These are phyloP conservation scores for Idaea biselata DNA, from an alignment of 2,888 invertebrate species.

Conservation along the genomic window DNA sequence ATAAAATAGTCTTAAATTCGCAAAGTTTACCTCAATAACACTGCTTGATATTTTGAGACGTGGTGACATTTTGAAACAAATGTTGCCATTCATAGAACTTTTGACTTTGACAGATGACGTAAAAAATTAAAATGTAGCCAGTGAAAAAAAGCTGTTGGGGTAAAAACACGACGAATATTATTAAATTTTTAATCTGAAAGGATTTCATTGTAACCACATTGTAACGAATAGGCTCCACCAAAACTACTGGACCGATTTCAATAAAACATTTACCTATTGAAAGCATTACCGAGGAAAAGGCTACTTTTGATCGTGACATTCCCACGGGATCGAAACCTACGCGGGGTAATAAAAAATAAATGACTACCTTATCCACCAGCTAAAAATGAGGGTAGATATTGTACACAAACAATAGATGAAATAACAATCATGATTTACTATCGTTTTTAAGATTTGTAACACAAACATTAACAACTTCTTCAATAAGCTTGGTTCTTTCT, in stretches of 20 bases:
- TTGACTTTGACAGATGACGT: background rate
- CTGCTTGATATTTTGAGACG: conserved; percentile 86
- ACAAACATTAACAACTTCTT: conserved; percentile 61
- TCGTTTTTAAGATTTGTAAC: conserved; percentile 44
- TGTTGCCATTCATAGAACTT: conserved; percentile 23
- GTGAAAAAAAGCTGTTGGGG: background rate
- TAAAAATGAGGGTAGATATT: no score
- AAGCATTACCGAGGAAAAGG: no score
- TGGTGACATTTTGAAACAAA: conserved; percentile 82
- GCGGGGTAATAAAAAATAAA: no score
- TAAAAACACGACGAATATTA: no score
- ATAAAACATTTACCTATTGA: no score
- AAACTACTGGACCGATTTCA: no score
- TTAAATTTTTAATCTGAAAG: no score
- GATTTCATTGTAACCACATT: background rate
- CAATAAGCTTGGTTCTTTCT: conserved; percentile 76
- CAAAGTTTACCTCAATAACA: conserved; percentile 84
- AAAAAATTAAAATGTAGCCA: background rate
- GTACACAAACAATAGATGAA: no score
- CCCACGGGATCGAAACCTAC: no score
- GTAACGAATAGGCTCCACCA: background rate
- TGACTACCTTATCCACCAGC: no score
- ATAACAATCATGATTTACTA: conserved; percentile 16
- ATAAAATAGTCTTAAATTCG: conserved; percentile 26
- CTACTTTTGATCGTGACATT: no score